Evolutionary conservation across 2,797 vertebrate genomes (phyloP).

Genomic region (Adelosebastes latens): DNA sequence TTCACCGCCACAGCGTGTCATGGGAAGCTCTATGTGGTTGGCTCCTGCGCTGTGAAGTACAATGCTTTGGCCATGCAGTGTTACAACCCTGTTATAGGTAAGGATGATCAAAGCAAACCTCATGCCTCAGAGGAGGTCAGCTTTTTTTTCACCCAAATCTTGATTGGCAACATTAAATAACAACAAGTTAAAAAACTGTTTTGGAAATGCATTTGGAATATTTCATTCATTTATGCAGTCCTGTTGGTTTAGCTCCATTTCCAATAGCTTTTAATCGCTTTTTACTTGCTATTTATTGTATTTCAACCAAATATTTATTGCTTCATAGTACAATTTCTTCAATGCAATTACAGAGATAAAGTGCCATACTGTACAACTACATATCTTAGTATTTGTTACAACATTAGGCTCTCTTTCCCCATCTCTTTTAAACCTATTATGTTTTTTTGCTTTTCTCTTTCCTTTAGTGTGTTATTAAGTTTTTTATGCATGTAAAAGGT

Average conservation of each 20-base stretch:
- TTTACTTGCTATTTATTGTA: neutral
- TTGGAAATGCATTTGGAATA: neutral
- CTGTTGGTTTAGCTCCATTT: neutral
- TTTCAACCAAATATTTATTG: neutral
- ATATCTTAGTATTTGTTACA: neutral
- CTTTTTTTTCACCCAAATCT: neutral
- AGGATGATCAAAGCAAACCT: constrained; percentile 18
- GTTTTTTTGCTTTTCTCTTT: neutral
- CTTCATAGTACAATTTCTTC: neutral
- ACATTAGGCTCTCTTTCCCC: neutral
- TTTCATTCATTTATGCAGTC: neutral
- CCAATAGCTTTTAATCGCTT: neutral
- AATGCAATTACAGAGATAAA: neutral
- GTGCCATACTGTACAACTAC: neutral
- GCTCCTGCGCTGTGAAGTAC: constrained; percentile 96
- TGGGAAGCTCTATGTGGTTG: constrained; percentile 94
- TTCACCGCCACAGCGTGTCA: constrained; percentile 89
- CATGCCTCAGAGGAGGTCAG: too few species aligned
- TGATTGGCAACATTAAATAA: neutral
- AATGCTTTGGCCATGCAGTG: constrained; percentile 95
- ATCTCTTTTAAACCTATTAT: neutral
- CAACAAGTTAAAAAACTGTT: neutral
- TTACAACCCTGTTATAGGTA: constrained; percentile 96
- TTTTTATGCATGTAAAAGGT: too few species aligned
- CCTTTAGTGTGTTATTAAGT: too few species aligned